These are phyloP conservation scores for Byasa hedistus DNA, from an alignment of 2,888 invertebrate genomes.

Conservation along the genomic window DNA sequence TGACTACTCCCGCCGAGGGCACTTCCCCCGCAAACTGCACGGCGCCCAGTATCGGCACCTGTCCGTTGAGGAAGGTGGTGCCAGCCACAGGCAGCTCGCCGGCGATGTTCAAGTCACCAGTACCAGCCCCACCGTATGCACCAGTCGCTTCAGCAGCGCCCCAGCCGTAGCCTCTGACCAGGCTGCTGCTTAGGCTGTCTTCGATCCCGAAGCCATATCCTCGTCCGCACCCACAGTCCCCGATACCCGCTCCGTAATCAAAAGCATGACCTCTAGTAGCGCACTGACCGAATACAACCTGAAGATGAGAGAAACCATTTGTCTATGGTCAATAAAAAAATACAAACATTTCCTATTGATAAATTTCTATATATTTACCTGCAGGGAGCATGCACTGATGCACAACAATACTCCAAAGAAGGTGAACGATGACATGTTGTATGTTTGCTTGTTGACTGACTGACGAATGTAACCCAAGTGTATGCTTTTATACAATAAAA, in stretches of 20 bases:
- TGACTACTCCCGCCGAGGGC: constrained; percentile 19
- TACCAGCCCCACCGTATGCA: constrained; percentile 20
- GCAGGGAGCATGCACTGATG: not conserved
- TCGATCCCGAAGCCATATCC: not conserved
- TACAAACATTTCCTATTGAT: not conserved
- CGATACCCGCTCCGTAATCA: not conserved
- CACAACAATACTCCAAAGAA: not conserved
- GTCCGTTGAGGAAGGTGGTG: constrained; percentile 14
- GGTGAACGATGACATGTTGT: constrained; percentile 1
- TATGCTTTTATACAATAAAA: not conserved
- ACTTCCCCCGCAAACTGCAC: constrained; percentile 24
- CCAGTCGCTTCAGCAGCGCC: constrained; percentile 2
- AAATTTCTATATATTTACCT: not conserved
- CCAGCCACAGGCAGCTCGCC: constrained; percentile 27
- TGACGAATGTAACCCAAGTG: not conserved
- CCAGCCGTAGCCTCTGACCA: constrained; percentile 11
- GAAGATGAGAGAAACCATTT: not conserved
- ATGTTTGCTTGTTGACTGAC: constrained; percentile 1
- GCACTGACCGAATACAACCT: constrained; percentile 5
- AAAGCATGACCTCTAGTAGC: not conserved
- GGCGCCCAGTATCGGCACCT: constrained; percentile 24
- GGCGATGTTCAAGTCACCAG: constrained; percentile 21
- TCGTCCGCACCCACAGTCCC: not conserved
- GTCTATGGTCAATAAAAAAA: too few species aligned
- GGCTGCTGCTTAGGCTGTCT: too few species aligned